Conservation (phyloP, 2,797 vertebrate species). For the Balearica regulorum region DNA sequence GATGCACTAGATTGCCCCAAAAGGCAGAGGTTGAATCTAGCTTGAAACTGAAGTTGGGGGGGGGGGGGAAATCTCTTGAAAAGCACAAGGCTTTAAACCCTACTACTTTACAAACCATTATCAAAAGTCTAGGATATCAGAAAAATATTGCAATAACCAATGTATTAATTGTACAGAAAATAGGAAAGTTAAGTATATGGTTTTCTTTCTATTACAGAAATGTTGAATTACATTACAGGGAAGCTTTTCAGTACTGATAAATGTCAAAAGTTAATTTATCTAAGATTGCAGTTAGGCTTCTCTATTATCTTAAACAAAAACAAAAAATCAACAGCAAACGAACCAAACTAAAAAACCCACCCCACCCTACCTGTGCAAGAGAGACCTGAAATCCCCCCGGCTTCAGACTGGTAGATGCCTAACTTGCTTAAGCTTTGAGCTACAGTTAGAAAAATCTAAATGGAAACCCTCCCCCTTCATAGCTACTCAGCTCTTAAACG, state of each 20-base stretch:
- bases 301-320: background rate
- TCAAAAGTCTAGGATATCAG: rapidly evolving
- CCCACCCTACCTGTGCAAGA: background rate
- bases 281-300: background rate
- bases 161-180: background rate
- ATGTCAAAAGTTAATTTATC: background rate
- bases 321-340: too few species aligned
- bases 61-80: background rate
- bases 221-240: background rate
- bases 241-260: background rate
- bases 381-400: background rate
- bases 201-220: background rate
- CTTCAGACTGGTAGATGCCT: background rate
- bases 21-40: background rate
- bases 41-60: background rate
- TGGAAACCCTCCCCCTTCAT: background rate
- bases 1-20: background rate
- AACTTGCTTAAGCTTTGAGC: background rate
- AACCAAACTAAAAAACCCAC: too few species aligned
- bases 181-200: background rate
- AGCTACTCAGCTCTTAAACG: background rate
- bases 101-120: background rate
- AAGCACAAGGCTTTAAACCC: background rate
- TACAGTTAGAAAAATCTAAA: background rate
- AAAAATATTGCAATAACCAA: background rate